Evolutionary conservation across 2,888 invertebrate species (phyloP).

Genomic region (Pammene fasciana): DNA sequence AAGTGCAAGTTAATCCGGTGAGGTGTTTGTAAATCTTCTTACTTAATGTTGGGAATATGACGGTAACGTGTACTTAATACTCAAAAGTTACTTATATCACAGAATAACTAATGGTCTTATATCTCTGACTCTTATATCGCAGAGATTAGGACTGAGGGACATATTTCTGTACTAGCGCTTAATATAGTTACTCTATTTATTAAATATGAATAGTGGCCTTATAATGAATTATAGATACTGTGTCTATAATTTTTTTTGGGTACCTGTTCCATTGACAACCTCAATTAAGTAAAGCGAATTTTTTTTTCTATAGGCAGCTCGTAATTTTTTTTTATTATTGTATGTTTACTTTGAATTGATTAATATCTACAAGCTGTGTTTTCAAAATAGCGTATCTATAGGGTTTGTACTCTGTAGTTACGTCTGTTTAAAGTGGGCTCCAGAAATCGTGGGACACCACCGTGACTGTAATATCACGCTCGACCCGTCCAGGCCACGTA

Average conservation of each 20-base stretch:
- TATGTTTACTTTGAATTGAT: conserved; percentile 13
- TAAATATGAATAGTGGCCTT: too few relatives aligned
- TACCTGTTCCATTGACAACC: not conserved
- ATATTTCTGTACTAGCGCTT: too few relatives aligned
- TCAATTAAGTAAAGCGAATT: not conserved
- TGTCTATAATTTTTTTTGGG: too few relatives aligned
- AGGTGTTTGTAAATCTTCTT: not conserved
- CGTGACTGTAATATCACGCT: conserved; percentile 28
- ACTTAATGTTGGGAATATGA: not conserved
- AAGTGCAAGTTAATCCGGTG: conserved; percentile 22
- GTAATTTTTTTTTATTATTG: conserved; percentile 2
- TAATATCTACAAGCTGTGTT: conserved; percentile 14
- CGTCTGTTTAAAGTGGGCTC: conserved; percentile 4
- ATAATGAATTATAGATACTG: too few relatives aligned
- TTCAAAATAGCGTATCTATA: not conserved
- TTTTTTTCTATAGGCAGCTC: conserved; percentile 1
- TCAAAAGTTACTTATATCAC: too few relatives aligned
- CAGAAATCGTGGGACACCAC: conserved; percentile 28
- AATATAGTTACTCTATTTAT: too few relatives aligned
- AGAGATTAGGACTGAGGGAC: too few relatives aligned
- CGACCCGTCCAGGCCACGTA: conserved; percentile 8
- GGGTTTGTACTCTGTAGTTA: not conserved
- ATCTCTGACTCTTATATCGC: too few relatives aligned
- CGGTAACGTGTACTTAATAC: not conserved
- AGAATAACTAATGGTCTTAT: too few relatives aligned